Evolutionary conservation across 2,888 invertebrate genomes (phyloP).

Genomic region (Seladonia tumulorum): DNA sequence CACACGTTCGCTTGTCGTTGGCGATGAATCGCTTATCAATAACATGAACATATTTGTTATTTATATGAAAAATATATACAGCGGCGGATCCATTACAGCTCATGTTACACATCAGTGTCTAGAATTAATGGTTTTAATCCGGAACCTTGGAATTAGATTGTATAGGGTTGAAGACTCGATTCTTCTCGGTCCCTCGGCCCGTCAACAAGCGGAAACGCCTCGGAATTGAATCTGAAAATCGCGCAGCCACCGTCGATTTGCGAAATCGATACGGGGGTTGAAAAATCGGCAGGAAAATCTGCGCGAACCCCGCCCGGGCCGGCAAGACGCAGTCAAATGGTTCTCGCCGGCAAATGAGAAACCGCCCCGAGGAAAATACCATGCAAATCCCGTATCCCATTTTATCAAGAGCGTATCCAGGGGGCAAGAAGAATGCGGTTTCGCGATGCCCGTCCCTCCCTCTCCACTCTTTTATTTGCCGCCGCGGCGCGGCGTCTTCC

Average conservation of each 20-base stretch:
- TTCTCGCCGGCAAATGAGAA: conserved; percentile 41
- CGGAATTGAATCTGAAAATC: not conserved
- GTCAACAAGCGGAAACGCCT: not conserved
- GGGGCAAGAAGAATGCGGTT: conserved; percentile 37
- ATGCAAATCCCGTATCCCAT: conserved; percentile 53
- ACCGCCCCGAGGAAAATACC: conserved; percentile 42
- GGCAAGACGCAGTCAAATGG: not conserved
- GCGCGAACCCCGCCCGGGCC: not conserved
- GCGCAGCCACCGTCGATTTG: not conserved
- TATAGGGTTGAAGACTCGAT: too few species aligned
- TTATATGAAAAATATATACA: too few species aligned
- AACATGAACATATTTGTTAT: too few species aligned
- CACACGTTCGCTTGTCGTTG: too few species aligned
- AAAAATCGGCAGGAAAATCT: not conserved
- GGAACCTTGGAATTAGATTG: too few species aligned
- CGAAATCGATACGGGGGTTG: not conserved
- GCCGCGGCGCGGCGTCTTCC: not conserved
- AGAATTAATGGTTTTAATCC: too few species aligned
- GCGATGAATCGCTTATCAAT: too few species aligned
- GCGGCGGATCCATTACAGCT: too few species aligned
- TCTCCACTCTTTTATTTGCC: not conserved
- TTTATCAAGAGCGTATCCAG: conserved; percentile 51
- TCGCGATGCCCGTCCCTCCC: conserved; percentile 9
- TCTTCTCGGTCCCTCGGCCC: too few species aligned
- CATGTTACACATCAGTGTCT: too few species aligned